A percentile compares a stretch with the other conserved stretches of the same genome.
These are phyloP conservation scores for Drosophila chauvacae DNA, from an alignment of 1,140 invertebrate species.

Conservation along the genomic window DNA sequence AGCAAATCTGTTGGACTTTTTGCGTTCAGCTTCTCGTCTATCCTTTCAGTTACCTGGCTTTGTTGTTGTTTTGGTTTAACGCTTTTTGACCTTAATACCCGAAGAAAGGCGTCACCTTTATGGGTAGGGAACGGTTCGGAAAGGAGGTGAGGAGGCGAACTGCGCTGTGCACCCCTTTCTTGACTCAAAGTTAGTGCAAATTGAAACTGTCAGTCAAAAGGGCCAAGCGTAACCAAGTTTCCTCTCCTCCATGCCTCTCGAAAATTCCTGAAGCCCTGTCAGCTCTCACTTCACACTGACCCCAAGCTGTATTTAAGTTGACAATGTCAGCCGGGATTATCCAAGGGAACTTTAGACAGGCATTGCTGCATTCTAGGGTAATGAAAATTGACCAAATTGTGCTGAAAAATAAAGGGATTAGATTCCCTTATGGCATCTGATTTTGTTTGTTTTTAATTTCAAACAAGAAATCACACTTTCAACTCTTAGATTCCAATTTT, in stretches of 20 bases:
- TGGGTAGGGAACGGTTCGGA: slow-evolving; percentile 4
- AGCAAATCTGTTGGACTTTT: slow-evolving; percentile 68
- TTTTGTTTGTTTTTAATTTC: too few relatives aligned
- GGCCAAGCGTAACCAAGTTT: slow-evolving; percentile 22
- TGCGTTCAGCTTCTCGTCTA: slow-evolving; percentile 45
- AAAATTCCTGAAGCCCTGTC: slow-evolving; percentile 23
- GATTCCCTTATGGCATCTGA: background rate
- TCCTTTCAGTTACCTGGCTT: slow-evolving; percentile 57
- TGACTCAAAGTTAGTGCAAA: slow-evolving; percentile 74
- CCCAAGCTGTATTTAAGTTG: slow-evolving; percentile 48
- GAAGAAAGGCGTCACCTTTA: slow-evolving; percentile 74
- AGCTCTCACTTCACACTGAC: slow-evolving; percentile 42
- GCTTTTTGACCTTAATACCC: slow-evolving; percentile 78
- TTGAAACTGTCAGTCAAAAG: slow-evolving; percentile 76
- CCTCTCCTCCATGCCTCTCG: background rate
- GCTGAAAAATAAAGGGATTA: background rate
- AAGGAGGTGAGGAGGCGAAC: background rate
- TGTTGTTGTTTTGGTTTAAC: slow-evolving; percentile 74
- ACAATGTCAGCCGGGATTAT: slow-evolving; percentile 49
- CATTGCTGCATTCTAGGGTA: slow-evolving; percentile 4
- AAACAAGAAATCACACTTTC: background rate
- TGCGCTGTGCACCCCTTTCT: slow-evolving; percentile 18
- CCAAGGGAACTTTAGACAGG: background rate
- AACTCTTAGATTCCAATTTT: background rate
- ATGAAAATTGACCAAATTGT: slow-evolving; percentile 23